Conservation (phyloP, 2,113 vertebrate species). For the Scortum barcoo region DNA sequence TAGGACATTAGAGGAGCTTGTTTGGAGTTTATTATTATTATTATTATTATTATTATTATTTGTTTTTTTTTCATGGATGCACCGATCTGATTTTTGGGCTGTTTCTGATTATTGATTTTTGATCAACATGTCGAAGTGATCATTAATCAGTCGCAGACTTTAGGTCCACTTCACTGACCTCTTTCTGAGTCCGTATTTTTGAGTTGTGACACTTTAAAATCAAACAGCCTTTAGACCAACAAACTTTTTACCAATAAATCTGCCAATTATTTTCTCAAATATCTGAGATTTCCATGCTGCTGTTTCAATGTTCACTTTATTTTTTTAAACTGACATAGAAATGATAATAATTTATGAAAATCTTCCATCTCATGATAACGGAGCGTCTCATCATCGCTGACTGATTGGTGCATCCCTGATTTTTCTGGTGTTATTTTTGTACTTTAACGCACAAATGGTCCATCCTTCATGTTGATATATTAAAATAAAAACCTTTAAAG, state of each 20-base stretch:
- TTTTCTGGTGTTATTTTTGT: background rate
- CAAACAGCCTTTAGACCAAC: too few species aligned
- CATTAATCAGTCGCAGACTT: too few species aligned
- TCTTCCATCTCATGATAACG: too few species aligned
- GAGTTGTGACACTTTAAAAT: background rate
- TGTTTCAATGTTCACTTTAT: too few species aligned
- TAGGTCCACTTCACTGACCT: background rate
- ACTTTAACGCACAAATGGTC: background rate
- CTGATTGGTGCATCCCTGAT: background rate
- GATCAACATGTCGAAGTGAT: background rate
- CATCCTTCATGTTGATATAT: background rate
- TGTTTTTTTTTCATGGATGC: background rate
- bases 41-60: too few species aligned
- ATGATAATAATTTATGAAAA: too few species aligned
- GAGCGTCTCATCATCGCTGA: background rate
- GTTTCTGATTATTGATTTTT: background rate
- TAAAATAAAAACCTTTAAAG: background rate
- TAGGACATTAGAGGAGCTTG: constrained; percentile 20
- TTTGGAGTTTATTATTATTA: constrained; percentile 14
- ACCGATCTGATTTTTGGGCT: background rate
- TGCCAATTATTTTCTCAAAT: too few species aligned
- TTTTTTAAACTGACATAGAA: too few species aligned
- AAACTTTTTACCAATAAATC: too few species aligned
- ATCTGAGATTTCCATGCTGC: too few species aligned
- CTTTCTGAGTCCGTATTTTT: background rate